phyloP scores from a whole-genome alignment of 1,140 invertebrate genomes.

The Lasioglossum albipes region DNA sequence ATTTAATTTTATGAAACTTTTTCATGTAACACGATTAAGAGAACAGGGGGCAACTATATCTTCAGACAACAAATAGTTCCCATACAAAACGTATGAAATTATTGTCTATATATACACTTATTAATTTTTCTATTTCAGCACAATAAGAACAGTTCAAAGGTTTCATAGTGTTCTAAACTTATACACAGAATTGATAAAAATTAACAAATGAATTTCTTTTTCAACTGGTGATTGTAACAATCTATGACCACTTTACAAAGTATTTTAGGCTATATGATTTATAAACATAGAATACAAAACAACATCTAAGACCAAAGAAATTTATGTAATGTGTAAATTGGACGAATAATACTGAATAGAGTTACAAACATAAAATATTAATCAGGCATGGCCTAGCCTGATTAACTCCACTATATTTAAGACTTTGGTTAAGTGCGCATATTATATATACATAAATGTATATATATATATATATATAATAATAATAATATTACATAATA shows the following conservation, averaged over 20 bases:
- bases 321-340: constrained; percentile 68
- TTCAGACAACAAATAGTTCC: constrained; percentile 9
- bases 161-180: constrained; percentile 14
- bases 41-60: constrained; percentile 29
- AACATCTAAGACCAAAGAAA: constrained; percentile 72
- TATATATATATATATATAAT: no score
- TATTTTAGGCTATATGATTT: constrained; percentile 49
- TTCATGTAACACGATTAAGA: constrained; percentile 11
- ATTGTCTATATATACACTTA: constrained; percentile 17
- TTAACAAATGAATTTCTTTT: constrained; percentile 4
- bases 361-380: constrained; percentile 31
- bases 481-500: no score
- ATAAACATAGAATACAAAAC: constrained; percentile 57
- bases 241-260: constrained; percentile 49
- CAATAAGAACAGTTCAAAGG: not conserved
- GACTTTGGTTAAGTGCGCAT: constrained; percentile 20
- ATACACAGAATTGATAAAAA: constrained; percentile 2
- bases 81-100: constrained; percentile 6
- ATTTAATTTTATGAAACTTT: not conserved
- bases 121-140: constrained; percentile 26
- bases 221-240: constrained; percentile 52
- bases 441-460: not conserved
- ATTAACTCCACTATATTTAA: constrained; percentile 35
- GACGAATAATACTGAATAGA: constrained; percentile 46
- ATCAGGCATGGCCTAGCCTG: constrained; percentile 11